Evolutionary conservation across 2,888 invertebrate genomes (phyloP), one percentile per base, ranked within the genome.

Genomic region (Argyresthia albistria): DNA sequence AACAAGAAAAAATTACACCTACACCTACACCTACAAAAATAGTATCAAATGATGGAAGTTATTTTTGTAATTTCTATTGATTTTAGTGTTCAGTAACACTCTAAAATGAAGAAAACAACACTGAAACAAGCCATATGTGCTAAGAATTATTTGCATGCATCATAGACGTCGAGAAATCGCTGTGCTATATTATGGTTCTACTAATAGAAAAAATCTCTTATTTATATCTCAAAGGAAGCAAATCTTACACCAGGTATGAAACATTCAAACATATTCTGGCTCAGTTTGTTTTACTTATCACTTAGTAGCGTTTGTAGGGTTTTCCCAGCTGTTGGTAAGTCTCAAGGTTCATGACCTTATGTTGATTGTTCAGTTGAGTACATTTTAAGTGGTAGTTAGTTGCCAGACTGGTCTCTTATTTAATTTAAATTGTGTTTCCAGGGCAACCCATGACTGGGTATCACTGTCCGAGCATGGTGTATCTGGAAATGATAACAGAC

Each of bases 1-100:
- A 52, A 56, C 46, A 55, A 55, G 59, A 64, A 45, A 57, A 58
- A 53, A 39, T 4, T 6, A 39, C 4, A 2, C 43, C 50, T 64
- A 66, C 64, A 69, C 68, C 70, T 72, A 72, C 43, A 50, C 49
- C 72, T 72, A 70, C 69, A 71, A 77, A 84, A 86, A 83, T 82
- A 86, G 82, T 64, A 73, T 75, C 70, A 71, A 25, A 75, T 76
- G 74, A 82, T 81, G 83, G 80, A 76, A 84, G 86, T 83, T 83
- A 86, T 81, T 83, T 84, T 71, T 83, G 51, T 62, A 56, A 68
- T 25, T 61, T 60, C 57, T 60, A 66, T 62, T 63, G 59, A 61
- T 64, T 67, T 64, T 60, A 65, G 64, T 61, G 64, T 59, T 57
- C 61, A 56, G 56, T 58, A 65, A 60, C 50, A 57, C 54, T 65